Base-by-base conservation (phyloP, 2,888 invertebrate species). In the Aspidiotus destructor region DNA sequence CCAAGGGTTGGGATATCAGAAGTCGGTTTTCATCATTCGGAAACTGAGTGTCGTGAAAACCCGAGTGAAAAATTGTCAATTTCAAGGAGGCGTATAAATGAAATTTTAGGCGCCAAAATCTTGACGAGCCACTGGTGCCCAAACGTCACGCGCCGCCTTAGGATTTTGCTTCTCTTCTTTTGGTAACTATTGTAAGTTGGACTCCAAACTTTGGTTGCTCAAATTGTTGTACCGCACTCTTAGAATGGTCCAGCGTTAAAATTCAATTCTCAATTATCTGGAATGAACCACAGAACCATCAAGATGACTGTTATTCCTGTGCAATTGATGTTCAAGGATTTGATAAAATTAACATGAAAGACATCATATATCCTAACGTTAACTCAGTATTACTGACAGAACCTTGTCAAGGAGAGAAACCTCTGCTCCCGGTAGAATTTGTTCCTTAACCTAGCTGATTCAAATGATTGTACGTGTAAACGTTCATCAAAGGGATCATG, bases 201-300 rank as follows among this genome's bases (percentile, higher is more conserved):
- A 44, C 48, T 44, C 48, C 48, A 44, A 44, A 44, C 48, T 44
- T 44, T 13, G 48, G 48, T 44, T 44, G 48, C 48, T 44, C 48
- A 44, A 44, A 44, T 44, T 44, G 48, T 44, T 44, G 48, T 44
- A 44, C 13, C 48, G 13, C 48, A 44, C 48, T 44, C 48, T 10
- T 13, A 13, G 48, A 44, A 44, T 44, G 48, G 48, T 8, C 48
- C 48, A 44, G 48, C 48, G 48, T 44, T 44, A 44, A 44, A 44
- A 44, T 44, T 44, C 48, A 44, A 8, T 44, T 44, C 48, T 44
- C 48, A 13, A 13, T 13, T 44, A 44, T 44, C 48, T 44, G 48
- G 48, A 44, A 44, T 44, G 48, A 44, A 44, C 48, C 48, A 44
- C 48, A 44, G 48, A 44, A 44, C 48, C 48, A 44, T 44, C 48